These are phyloP conservation scores for Ophonus ardosiacus DNA, from an alignment of 2,888 invertebrate species.

Conservation along the genomic window DNA sequence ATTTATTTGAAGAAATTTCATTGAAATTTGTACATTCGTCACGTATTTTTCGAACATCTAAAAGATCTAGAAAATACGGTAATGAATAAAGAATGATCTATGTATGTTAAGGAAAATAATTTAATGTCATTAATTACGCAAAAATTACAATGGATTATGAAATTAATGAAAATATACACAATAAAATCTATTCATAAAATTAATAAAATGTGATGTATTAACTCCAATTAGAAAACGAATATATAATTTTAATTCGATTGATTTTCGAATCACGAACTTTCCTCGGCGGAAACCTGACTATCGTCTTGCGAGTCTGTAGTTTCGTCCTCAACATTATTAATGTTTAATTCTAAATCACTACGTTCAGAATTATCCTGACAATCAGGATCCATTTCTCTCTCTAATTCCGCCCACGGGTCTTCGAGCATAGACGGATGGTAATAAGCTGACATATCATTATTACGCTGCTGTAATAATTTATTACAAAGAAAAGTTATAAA, in stretches of 20 bases:
- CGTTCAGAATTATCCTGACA: slow-evolving; percentile 36
- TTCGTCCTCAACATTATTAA: slow-evolving; percentile 38
- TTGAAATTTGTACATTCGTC: too few species aligned
- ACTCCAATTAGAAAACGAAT: background rate
- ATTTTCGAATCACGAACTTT: slow-evolving; percentile 46
- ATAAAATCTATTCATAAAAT: background rate
- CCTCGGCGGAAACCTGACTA: slow-evolving; percentile 50
- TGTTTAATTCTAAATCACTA: slow-evolving; percentile 29
- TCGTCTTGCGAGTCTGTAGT: slow-evolving; percentile 55
- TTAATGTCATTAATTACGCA: too few species aligned
- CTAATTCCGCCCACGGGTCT: slow-evolving; percentile 70
- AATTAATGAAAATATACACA: background rate
- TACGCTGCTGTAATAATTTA: slow-evolving; percentile 36
- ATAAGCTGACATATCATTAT: slow-evolving; percentile 64
- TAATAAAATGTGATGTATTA: slow-evolving; percentile 12
- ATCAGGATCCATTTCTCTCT: slow-evolving; percentile 64
- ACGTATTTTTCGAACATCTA: too few species aligned
- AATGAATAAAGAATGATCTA: too few species aligned
- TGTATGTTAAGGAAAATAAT: too few species aligned
- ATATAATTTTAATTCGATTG: background rate
- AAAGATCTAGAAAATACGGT: too few species aligned
- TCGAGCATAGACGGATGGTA: slow-evolving; percentile 70
- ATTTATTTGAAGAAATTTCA: too few species aligned
- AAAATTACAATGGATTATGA: background rate
- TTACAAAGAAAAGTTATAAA: slow-evolving; percentile 7